Percentiles rank a stretch among this genome's conserved stretches.
phyloP scores from a whole-genome alignment of 2,888 invertebrate genomes.

The Aphidoletes aphidimyza region DNA sequence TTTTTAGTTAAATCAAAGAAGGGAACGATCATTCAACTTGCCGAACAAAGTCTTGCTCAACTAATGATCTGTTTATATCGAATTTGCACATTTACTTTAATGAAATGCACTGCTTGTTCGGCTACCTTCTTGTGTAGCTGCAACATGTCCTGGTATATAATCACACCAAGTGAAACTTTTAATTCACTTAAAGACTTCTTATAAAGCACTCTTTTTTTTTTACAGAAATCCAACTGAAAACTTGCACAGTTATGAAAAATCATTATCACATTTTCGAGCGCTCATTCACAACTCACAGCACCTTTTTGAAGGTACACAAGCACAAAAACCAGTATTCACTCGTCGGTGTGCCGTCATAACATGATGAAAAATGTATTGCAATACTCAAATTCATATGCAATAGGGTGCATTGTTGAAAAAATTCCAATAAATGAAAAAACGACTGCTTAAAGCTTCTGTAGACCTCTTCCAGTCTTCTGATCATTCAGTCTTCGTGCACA shows the following conservation, averaged over 20 bases:
- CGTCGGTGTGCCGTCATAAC: too few species aligned
- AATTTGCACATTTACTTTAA: neutral
- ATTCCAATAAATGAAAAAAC: too few species aligned
- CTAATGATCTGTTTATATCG: neutral
- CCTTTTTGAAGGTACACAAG: neutral
- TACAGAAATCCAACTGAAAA: neutral
- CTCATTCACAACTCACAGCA: neutral
- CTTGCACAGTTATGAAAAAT: constrained; percentile 34
- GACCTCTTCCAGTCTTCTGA: too few species aligned
- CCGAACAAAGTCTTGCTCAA: neutral
- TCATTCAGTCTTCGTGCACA: too few species aligned
- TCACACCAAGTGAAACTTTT: constrained; percentile 19
- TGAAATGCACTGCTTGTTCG: neutral
- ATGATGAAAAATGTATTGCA: neutral
- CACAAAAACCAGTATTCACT: neutral
- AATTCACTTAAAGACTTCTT: constrained; percentile 42
- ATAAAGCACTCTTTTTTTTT: neutral
- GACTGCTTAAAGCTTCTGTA: too few species aligned
- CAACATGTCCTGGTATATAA: too few species aligned
- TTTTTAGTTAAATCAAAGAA: constrained; percentile 30
- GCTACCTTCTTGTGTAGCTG: too few species aligned
- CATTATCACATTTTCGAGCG: constrained; percentile 19
- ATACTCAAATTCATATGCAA: neutral
- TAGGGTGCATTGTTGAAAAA: too few species aligned
- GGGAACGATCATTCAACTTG: neutral